These are phyloP conservation scores for Drosophila falleni DNA, from an alignment of 2,888 invertebrate species.

Conservation along the genomic window DNA sequence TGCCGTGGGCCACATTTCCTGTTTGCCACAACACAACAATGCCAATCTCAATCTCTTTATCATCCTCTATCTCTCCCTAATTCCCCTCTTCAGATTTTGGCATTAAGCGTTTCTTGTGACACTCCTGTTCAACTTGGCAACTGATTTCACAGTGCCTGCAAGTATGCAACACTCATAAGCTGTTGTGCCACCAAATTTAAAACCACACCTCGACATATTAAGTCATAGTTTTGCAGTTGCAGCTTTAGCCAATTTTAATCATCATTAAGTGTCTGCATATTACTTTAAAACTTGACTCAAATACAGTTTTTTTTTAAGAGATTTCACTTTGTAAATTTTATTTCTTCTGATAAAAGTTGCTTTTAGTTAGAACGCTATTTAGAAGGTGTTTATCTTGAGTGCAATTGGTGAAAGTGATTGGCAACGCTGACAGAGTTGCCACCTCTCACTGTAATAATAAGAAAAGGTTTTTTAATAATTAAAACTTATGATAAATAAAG, in stretches of 20 bases:
- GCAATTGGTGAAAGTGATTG: background rate
- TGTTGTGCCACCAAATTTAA: conserved; percentile 11
- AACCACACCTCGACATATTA: background rate
- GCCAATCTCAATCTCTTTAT: conserved; percentile 27
- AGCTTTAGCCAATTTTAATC: background rate
- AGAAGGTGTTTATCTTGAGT: too few species aligned
- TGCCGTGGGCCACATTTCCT: conserved; percentile 70
- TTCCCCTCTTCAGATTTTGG: conserved; percentile 22
- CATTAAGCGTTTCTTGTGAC: conserved; percentile 21
- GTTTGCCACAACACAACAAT: conserved; percentile 38
- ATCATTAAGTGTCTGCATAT: background rate
- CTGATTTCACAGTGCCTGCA: conserved; percentile 38
- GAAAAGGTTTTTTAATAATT: too few species aligned
- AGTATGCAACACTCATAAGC: conserved; percentile 37
- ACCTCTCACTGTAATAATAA: background rate
- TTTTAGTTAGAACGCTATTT: too few species aligned
- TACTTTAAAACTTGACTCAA: background rate
- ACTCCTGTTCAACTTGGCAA: conserved; percentile 21
- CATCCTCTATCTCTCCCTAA: conserved; percentile 1
- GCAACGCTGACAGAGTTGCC: background rate
- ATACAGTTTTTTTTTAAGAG: too few species aligned
- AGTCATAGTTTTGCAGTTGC: background rate
- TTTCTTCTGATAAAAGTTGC: too few species aligned
- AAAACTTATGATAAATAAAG: too few species aligned
- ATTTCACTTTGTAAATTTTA: background rate